A percentile compares a stretch with the other conserved stretches of the same genome.
Evolutionary conservation across 2,888 invertebrate genomes (phyloP).

Genomic region (Oscheius sp.): DNA sequence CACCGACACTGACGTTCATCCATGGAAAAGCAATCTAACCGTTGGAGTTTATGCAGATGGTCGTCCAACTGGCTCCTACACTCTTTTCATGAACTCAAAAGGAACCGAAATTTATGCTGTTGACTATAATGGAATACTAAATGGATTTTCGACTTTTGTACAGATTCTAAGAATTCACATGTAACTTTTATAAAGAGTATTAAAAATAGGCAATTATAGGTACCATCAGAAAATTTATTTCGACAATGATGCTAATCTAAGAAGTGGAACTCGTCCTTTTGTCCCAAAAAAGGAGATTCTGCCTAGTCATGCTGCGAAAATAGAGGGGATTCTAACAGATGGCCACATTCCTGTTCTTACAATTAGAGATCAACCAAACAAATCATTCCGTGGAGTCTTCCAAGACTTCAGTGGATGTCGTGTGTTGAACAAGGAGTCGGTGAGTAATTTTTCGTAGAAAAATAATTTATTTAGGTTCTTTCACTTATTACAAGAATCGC

Average conservation of each 20-base stretch:
- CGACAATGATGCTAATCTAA: conserved; percentile 1
- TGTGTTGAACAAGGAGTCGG: conserved; percentile 60
- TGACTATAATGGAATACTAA: conserved; percentile 75
- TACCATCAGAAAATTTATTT: conserved; percentile 14
- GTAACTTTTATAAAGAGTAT: conserved; percentile 33
- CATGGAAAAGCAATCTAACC: conserved; percentile 54
- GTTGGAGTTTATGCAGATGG: conserved; percentile 59
- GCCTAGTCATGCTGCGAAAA: neutral
- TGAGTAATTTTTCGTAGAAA: conserved; percentile 9
- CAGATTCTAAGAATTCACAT: conserved; percentile 60
- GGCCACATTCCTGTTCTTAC: conserved; percentile 44
- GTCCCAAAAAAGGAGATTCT: neutral
- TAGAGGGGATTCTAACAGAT: conserved; percentile 25
- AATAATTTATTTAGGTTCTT: conserved; percentile 41
- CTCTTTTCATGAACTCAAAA: conserved; percentile 49
- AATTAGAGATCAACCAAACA: conserved; percentile 75
- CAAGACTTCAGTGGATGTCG: conserved; percentile 74
- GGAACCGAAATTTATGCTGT: conserved; percentile 75
- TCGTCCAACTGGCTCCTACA: conserved; percentile 55
- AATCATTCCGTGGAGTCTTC: conserved; percentile 74
- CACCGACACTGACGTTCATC: conserved; percentile 50
- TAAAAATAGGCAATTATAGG: too few relatives aligned
- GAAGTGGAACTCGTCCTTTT: conserved; percentile 5
- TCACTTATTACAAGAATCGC: conserved; percentile 58
- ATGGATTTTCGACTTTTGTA: conserved; percentile 71